These are phyloP conservation scores for Sebastiscus albofasciatus DNA, from an alignment of 2,797 vertebrate species.

Conservation along the genomic window DNA sequence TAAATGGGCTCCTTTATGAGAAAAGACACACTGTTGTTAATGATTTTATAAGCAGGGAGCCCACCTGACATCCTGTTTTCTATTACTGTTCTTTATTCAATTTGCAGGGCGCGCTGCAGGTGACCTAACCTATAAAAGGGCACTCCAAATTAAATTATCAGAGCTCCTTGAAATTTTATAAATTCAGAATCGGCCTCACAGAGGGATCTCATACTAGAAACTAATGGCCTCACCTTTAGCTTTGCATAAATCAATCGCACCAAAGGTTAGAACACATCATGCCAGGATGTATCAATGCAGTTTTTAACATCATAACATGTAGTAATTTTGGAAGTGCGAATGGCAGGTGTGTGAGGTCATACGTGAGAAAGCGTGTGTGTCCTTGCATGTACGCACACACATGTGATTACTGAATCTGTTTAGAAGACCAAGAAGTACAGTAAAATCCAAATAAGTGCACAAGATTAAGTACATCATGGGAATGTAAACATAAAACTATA, in stretches of 20 bases:
- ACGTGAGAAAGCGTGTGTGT: slow-evolving; percentile 14
- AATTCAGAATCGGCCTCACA: slow-evolving; percentile 82
- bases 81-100: slow-evolving; percentile 89
- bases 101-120: slow-evolving; percentile 85
- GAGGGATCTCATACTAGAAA: slow-evolving; percentile 77
- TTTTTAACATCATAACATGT: slow-evolving; percentile 72
- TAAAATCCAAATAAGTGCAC: neutral
- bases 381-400: neutral
- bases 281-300: slow-evolving; percentile 72
- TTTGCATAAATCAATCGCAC: slow-evolving; percentile 83
- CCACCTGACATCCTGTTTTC: slow-evolving; percentile 85
- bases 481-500: neutral
- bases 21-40: slow-evolving; percentile 88
- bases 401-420: neutral
- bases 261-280: slow-evolving; percentile 83
- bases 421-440: neutral
- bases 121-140: slow-evolving; percentile 92
- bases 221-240: slow-evolving; percentile 85
- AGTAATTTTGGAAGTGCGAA: slow-evolving; percentile 56
- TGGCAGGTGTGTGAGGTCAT: slow-evolving; percentile 52
- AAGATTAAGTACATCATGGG: neutral
- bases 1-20: slow-evolving; percentile 87
- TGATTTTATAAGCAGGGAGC: slow-evolving; percentile 87
- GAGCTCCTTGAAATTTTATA: slow-evolving; percentile 87
- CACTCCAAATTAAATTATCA: slow-evolving; percentile 89